Evolutionary conservation across 2,113 vertebrate species (phyloP).

Genomic region (Coptodon bakossiorum): DNA sequence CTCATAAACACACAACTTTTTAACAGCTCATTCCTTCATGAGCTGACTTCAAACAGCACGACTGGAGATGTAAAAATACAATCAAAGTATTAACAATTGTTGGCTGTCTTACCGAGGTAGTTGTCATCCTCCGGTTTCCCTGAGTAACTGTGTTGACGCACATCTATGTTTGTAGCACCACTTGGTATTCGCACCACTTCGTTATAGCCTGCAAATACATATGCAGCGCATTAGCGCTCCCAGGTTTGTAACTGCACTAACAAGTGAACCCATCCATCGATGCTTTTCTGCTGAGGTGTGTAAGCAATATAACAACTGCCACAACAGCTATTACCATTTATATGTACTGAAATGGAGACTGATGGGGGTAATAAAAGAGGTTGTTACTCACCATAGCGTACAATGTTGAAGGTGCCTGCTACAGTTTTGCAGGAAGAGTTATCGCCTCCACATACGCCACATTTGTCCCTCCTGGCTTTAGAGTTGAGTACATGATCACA

Average conservation of each 20-base stretch:
- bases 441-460: conserved; percentile 95
- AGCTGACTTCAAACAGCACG: neutral
- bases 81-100: neutral
- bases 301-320: neutral
- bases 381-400: conserved; percentile 84
- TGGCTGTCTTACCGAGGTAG: conserved; percentile 87
- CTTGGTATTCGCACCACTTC: conserved; percentile 91
- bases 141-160: conserved; percentile 97
- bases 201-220: conserved; percentile 84
- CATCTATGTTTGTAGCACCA: conserved; percentile 95
- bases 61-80: neutral
- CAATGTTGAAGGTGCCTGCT: conserved; percentile 89
- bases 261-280: neutral
- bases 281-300: neutral
- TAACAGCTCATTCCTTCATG: neutral
- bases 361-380: neutral
- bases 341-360: neutral
- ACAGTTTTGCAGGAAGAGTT: conserved; percentile 98
- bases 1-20: neutral
- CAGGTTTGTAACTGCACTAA: neutral
- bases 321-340: neutral
- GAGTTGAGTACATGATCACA: conserved; percentile 98
- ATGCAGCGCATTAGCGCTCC: neutral
- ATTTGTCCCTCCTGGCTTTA: conserved; percentile 97
- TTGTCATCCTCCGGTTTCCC: conserved; percentile 97